These are phyloP conservation scores for Fopius arisanus DNA, from an alignment of 1,140 invertebrate species.

Conservation along the genomic window DNA sequence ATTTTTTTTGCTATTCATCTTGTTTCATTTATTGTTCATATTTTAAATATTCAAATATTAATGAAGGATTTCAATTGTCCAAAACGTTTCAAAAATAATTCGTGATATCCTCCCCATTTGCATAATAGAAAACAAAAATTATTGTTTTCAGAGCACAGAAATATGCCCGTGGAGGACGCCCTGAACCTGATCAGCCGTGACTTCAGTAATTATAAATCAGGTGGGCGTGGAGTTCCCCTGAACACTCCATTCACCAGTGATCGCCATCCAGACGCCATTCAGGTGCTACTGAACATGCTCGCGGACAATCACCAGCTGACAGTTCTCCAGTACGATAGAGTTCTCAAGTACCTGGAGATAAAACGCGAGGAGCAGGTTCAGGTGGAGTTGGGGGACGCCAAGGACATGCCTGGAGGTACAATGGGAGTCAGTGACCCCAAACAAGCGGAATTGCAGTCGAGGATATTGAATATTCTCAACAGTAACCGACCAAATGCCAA, in stretches of 20 bases:
- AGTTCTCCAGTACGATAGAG: slow-evolving; percentile 80
- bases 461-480: slow-evolving; percentile 85
- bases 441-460: slow-evolving; percentile 81
- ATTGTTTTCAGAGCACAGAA: slow-evolving; percentile 79
- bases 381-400: slow-evolving; percentile 72
- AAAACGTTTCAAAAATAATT: too few relatives aligned
- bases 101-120: too few relatives aligned
- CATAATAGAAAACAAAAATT: slow-evolving; percentile 1
- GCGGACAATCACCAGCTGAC: slow-evolving; percentile 83
- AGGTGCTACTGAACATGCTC: slow-evolving; percentile 80
- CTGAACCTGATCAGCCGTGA: slow-evolving; percentile 80
- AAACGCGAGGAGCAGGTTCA: slow-evolving; percentile 76
- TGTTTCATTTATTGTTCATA: neutral
- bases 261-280: slow-evolving; percentile 75
- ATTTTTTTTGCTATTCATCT: too few relatives aligned
- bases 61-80: too few relatives aligned
- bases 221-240: slow-evolving; percentile 62
- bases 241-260: slow-evolving; percentile 57
- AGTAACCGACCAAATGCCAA: slow-evolving; percentile 56
- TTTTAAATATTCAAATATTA: neutral
- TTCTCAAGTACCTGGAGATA: slow-evolving; percentile 82
- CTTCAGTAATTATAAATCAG: slow-evolving; percentile 79
- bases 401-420: slow-evolving; percentile 60
- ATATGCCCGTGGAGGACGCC: slow-evolving; percentile 94
- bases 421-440: slow-evolving; percentile 61